Evolutionary conservation across 2,113 vertebrate genomes (phyloP).

Genomic region (Triplophysa siluroides): DNA sequence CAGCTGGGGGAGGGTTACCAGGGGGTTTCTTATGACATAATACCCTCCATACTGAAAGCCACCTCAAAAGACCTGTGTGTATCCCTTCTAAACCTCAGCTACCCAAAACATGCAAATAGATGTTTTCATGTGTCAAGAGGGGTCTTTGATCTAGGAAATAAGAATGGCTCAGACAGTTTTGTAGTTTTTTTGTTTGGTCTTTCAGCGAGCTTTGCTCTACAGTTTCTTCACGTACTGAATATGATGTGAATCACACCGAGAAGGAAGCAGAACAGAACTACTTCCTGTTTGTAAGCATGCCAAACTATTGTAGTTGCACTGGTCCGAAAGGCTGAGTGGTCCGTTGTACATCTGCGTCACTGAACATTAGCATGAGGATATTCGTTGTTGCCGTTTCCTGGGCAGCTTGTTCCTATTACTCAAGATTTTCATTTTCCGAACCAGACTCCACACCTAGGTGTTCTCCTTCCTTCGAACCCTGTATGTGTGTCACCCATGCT

Average conservation of each 20-base stretch:
- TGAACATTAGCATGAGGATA: conserved; percentile 7
- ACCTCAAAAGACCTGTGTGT: conserved; percentile 15
- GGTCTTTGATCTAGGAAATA: not conserved
- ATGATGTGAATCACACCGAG: not conserved
- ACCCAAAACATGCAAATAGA: conserved; percentile 5
- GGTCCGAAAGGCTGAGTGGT: not conserved
- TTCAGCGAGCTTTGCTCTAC: not conserved
- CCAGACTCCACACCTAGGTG: not conserved
- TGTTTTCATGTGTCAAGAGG: not conserved
- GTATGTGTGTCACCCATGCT: not conserved
- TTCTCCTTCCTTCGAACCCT: not conserved
- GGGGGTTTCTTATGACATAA: conserved; percentile 32
- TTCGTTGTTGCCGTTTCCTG: conserved; percentile 34
- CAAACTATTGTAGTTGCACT: not conserved
- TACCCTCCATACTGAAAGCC: not conserved
- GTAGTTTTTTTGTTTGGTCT: not conserved
- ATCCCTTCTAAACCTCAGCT: not conserved
- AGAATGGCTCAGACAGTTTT: not conserved
- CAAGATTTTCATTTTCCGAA: conserved; percentile 20
- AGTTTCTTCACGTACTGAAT: not conserved
- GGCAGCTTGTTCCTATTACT: conserved; percentile 41
- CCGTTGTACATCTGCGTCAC: not conserved
- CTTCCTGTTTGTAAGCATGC: conserved; percentile 4
- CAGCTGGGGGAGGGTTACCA: conserved; percentile 9
- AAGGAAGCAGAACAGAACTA: not conserved